A percentile compares a stretch with the other conserved stretches of the same genome.
Evolutionary conservation across 2,797 vertebrate genomes (phyloP).

Genomic region (Bovichtus diacanthus): DNA sequence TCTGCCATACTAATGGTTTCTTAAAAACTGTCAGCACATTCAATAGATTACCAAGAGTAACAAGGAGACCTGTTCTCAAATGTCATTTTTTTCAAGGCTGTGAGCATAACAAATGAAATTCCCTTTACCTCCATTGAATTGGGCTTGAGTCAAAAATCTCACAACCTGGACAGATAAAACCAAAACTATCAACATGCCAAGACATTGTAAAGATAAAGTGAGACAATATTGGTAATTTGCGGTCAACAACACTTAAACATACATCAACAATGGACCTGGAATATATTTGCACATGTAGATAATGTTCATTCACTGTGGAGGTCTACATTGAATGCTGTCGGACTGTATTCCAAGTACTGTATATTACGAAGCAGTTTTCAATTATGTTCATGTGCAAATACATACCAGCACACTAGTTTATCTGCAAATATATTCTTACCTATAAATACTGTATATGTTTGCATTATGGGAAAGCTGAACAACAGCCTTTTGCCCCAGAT

Average conservation of each 20-base stretch:
- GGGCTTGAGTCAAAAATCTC: too few relatives aligned
- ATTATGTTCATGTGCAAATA: constrained; percentile 7
- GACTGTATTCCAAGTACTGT: background rate
- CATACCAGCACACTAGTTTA: constrained; percentile 15
- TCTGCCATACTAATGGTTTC: background rate
- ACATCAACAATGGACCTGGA: background rate
- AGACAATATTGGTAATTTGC: constrained; percentile 3
- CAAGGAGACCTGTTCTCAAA: too few relatives aligned
- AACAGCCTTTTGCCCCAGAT: constrained; percentile 11
- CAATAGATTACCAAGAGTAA: background rate
- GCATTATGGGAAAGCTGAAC: constrained; percentile 22
- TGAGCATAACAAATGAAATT: too few relatives aligned
- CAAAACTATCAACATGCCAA: background rate
- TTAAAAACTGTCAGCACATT: background rate
- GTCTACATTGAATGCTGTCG: background rate
- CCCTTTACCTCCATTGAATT: too few relatives aligned
- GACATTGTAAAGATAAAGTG: background rate
- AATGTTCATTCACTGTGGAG: background rate
- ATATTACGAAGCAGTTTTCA: background rate
- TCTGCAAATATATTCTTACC: constrained; percentile 13
- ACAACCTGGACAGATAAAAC: too few relatives aligned
- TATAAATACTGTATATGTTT: constrained; percentile 27
- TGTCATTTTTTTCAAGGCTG: too few relatives aligned
- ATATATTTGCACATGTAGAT: constrained; percentile 9
- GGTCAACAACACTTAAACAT: background rate